These are phyloP conservation scores for Argyresthia albistria DNA, from an alignment of 2,888 invertebrate genomes.

Conservation along the genomic window DNA sequence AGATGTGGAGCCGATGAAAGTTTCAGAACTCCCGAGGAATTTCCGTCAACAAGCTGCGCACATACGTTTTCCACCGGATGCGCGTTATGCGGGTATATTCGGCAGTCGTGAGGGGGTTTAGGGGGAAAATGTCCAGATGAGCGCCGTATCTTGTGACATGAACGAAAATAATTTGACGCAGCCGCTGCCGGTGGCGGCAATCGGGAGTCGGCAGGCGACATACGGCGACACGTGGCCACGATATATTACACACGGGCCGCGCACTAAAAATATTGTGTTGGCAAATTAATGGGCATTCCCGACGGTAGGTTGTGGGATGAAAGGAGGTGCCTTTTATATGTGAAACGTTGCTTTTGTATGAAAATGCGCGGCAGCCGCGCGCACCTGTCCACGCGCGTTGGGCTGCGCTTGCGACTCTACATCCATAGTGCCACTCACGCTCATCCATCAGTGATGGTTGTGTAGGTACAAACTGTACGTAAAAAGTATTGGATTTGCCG, in stretches of 20 bases:
- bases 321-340: conserved; percentile 69
- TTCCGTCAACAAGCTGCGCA: conserved; percentile 13
- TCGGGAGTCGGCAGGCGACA: conserved; percentile 32
- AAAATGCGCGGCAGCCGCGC: conserved; percentile 66
- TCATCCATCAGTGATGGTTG: neutral
- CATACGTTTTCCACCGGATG: conserved; percentile 47
- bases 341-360: conserved; percentile 70
- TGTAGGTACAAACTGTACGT: neutral
- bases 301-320: conserved; percentile 69
- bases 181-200: conserved; percentile 42
- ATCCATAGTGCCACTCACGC: conserved; percentile 11
- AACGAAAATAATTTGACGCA: conserved; percentile 73
- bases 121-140: conserved; percentile 70
- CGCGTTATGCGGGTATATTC: conserved; percentile 38
- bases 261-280: conserved; percentile 73
- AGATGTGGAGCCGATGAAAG: neutral
- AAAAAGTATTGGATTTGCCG: too few relatives aligned
- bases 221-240: conserved; percentile 70
- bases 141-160: conserved; percentile 69
- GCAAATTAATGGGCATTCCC: conserved; percentile 73
- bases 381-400: conserved; percentile 60
- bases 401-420: conserved; percentile 19
- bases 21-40: neutral
- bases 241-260: conserved; percentile 71
- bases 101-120: conserved; percentile 59